Evolutionary conservation across 2,113 vertebrate species (phyloP).

Genomic region (Vireo altiloquus): DNA sequence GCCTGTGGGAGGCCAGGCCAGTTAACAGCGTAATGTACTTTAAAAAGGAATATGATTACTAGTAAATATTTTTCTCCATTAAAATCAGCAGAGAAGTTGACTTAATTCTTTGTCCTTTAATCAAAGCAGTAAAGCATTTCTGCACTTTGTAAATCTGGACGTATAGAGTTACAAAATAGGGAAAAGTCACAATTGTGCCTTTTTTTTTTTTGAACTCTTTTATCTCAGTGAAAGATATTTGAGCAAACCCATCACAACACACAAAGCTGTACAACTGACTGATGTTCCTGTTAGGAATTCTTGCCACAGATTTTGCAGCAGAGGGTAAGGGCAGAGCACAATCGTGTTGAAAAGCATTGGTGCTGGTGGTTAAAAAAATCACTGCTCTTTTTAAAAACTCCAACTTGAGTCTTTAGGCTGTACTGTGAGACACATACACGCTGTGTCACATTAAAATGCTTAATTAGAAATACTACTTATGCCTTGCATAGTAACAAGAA

Average conservation of each 20-base stretch:
- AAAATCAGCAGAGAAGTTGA: background rate
- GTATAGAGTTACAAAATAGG: background rate
- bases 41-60: background rate
- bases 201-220: constrained; percentile 8
- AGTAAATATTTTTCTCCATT: background rate
- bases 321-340: background rate
- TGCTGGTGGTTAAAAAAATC: background rate
- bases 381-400: background rate
- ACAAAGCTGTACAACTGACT: background rate
- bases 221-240: constrained; percentile 1
- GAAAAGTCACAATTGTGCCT: background rate
- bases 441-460: constrained; percentile 25
- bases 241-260: background rate
- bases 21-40: background rate
- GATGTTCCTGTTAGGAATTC: constrained; percentile 1
- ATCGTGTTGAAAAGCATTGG: background rate
- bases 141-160: background rate
- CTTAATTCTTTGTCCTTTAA: background rate
- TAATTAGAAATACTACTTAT: constrained; percentile 31
- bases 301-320: background rate
- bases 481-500: constrained; percentile 2
- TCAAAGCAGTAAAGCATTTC: background rate
- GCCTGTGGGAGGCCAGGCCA: background rate
- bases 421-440: background rate
- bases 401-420: background rate